Percentiles rank a stretch among this genome's conserved stretches.
Conservation (phyloP, 2,797 vertebrate genomes). For the Chiloscyllium punctatum region DNA sequence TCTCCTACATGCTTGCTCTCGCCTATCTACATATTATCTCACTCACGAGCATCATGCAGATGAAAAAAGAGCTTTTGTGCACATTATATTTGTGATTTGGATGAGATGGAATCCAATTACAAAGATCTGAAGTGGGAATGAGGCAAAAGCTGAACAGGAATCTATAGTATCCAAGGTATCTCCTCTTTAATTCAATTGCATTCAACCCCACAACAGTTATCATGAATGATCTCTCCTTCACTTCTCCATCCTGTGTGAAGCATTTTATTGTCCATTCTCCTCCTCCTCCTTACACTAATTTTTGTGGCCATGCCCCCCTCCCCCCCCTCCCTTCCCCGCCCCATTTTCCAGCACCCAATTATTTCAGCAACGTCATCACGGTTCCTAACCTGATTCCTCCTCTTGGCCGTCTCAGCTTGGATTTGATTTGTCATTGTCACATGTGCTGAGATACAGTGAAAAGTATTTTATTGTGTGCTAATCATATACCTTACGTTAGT, state of each 20-base stretch:
- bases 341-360: neutral
- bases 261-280: neutral
- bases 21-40: neutral
- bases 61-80: neutral
- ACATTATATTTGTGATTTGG: neutral
- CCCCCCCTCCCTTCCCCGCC: no score
- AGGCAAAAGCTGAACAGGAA: neutral
- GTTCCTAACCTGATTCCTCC: neutral
- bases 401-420: neutral
- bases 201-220: neutral
- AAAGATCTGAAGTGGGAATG: neutral
- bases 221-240: neutral
- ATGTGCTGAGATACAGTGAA: no score
- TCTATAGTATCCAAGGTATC: neutral
- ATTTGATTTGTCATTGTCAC: no score
- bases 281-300: neutral
- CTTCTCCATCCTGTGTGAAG: neutral
- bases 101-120: neutral
- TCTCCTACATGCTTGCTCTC: neutral
- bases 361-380: neutral
- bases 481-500: no score
- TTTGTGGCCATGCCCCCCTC: no score
- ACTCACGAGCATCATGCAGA: neutral
- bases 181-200: neutral
- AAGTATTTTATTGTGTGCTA: no score